These are phyloP conservation scores for Rhagoletis zephyria DNA, from an alignment of 1,140 invertebrate genomes.

Conservation along the genomic window DNA sequence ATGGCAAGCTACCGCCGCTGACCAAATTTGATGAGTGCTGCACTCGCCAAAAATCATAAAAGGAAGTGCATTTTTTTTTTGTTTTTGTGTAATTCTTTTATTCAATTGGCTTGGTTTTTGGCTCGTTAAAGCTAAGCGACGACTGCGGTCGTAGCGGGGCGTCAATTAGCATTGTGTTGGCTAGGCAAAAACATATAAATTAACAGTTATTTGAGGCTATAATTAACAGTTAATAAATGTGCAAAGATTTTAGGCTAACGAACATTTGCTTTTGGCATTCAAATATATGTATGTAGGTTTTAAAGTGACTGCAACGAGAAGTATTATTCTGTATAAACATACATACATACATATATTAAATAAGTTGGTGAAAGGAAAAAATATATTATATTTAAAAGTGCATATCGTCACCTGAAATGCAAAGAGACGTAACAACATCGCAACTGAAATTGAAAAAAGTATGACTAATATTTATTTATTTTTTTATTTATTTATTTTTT, in stretches of 20 bases:
- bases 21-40: slow-evolving; percentile 44
- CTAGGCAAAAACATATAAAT: slow-evolving; percentile 43
- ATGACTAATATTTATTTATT: too few relatives aligned
- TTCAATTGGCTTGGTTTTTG: slow-evolving; percentile 4
- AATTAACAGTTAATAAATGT: slow-evolving; percentile 52
- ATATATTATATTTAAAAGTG: too few relatives aligned
- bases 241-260: slow-evolving; percentile 21
- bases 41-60: slow-evolving; percentile 42
- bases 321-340: background rate
- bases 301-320: background rate
- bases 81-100: slow-evolving; percentile 13
- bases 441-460: too few relatives aligned
- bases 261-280: slow-evolving; percentile 11
- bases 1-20: slow-evolving; percentile 27
- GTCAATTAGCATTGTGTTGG: slow-evolving; percentile 41
- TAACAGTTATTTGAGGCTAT: slow-evolving; percentile 38
- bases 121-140: slow-evolving; percentile 21
- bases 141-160: slow-evolving; percentile 28
- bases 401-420: too few relatives aligned
- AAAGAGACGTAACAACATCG: too few relatives aligned
- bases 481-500: too few relatives aligned
- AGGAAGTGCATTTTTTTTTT: slow-evolving; percentile 6
- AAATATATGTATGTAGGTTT: slow-evolving; percentile 1
- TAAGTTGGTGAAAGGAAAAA: too few relatives aligned
- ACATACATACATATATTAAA: too few relatives aligned